Evolutionary conservation across 2,797 vertebrate genomes (phyloP).

Genomic region (Siniperca scherzeri): DNA sequence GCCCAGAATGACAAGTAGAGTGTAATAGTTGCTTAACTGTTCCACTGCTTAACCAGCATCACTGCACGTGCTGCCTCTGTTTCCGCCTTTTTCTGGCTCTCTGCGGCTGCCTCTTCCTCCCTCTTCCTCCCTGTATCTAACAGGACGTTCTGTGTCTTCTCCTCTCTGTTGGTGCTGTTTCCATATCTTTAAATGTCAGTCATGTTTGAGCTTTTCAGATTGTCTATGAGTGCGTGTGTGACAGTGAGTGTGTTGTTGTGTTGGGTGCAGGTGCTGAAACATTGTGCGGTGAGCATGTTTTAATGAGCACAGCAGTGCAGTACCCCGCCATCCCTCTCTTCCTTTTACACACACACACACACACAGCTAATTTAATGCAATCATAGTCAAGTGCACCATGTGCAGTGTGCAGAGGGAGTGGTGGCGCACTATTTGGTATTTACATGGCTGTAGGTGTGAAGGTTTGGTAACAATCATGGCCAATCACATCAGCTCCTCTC

Average conservation of each 20-base stretch:
- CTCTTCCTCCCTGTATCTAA: conserved; percentile 12
- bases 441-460: conserved; percentile 15
- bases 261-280: conserved; percentile 80
- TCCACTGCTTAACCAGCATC: conserved; percentile 42
- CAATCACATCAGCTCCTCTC: conserved; percentile 36
- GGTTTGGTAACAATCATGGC: conserved; percentile 16
- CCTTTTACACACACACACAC: conserved; percentile 50
- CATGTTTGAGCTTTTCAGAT: conserved; percentile 53
- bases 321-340: conserved; percentile 40
- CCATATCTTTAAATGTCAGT: conserved; percentile 47
- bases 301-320: conserved; percentile 74
- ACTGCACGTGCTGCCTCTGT: conserved; percentile 37
- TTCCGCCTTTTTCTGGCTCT: conserved; percentile 48
- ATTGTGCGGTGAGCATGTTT: conserved; percentile 78
- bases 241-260: conserved; percentile 53
- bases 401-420: conserved; percentile 38
- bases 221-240: conserved; percentile 42
- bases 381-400: conserved; percentile 39
- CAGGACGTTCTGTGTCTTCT: conserved; percentile 17
- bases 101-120: conserved; percentile 20
- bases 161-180: conserved; percentile 33
- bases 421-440: conserved; percentile 47
- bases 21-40: conserved; percentile 55
- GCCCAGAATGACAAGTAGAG: conserved; percentile 53
- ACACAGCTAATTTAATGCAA: conserved; percentile 58